phyloP scores from a whole-genome alignment of 2,113 vertebrate genomes.

The Cyphomyrus plagiostoma region DNA sequence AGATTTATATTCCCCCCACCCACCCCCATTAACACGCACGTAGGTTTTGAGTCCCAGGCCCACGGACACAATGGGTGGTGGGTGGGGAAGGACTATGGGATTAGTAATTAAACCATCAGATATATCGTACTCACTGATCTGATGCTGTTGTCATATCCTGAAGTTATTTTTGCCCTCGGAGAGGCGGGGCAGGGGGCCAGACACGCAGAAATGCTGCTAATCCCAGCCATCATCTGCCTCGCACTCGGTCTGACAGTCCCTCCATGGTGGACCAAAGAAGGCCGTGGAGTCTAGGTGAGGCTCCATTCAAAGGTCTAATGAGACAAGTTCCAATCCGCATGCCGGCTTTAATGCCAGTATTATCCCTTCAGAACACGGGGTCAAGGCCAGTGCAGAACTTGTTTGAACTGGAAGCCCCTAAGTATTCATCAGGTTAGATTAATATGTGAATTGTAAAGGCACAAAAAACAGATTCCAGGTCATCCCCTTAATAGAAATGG shows the following conservation, averaged over 20 bases:
- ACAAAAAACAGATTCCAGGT: constrained; percentile 3
- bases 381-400: constrained; percentile 59
- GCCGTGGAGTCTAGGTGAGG: constrained; percentile 26
- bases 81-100: background rate
- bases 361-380: constrained; percentile 54
- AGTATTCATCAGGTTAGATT: constrained; percentile 16
- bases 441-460: background rate
- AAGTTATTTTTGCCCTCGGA: constrained; percentile 21
- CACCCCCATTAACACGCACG: background rate
- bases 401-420: constrained; percentile 26
- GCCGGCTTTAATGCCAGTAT: constrained; percentile 27
- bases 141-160: constrained; percentile 15
- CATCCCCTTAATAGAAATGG: background rate
- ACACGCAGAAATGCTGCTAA: constrained; percentile 10
- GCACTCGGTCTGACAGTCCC: constrained; percentile 29
- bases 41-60: background rate
- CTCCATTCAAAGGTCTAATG: constrained; percentile 35
- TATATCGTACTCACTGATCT: constrained; percentile 25
- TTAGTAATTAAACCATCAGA: constrained; percentile 27
- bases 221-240: constrained; percentile 25
- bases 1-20: background rate
- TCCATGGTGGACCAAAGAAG: constrained; percentile 32
- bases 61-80: background rate
- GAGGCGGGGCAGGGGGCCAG: background rate
- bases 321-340: constrained; percentile 62